Evolutionary conservation across 2,888 invertebrate species (phyloP), one percentile per base, ranked within the genome.

Genomic region (Ceriagrion tenellum): DNA sequence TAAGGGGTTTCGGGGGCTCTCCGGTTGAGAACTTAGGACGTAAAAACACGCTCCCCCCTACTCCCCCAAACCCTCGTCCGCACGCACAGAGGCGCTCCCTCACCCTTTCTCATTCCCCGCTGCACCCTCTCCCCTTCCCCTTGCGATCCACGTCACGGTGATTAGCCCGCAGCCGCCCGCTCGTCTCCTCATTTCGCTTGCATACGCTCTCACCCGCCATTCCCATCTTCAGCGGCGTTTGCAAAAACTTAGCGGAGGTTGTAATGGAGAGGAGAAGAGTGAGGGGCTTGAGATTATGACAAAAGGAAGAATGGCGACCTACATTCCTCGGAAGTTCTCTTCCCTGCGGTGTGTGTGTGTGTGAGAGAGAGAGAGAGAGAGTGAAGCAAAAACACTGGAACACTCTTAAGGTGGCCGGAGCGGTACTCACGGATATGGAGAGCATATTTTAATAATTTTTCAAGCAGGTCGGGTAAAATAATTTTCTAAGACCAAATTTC

Each of bases 301-400:
- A 59, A 90, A 69, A n/a, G 69, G 26, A 69, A 35, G 56, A 30
- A 55, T 35, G 59, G 59, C 59, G 90, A 90, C 90, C 90, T 90
- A 90, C 90, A 90, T 90, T 90, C 59, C 55, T 35, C 30, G 40
- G 23, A n/a, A n/a, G 69, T 12, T 26, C 69, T 69, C 69, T 23
- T 26, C 69, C 47, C 47, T 8, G 47, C 47, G 47, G 47, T 4
- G 47, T 47, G 47, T 8, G 47, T 4, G 47, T 47, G 47, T 4
- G n/a, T 26, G 3, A 13, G 12, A n/a, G n/a, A n/a, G n/a, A n/a
- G n/a, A n/a, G n/a, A n/a, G n/a, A n/a, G n/a, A n/a, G n/a, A n/a
- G n/a, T n/a, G n/a, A n/a, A n/a, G n/a, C n/a, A n/a, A n/a, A n/a
- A n/a, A n/a, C n/a, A n/a, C n/a, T n/a, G n/a, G n/a, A n/a, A n/a